phyloP scores from a whole-genome alignment of 92 coral and sea anemone genomes.

The Epizoanthus fatuus region DNA sequence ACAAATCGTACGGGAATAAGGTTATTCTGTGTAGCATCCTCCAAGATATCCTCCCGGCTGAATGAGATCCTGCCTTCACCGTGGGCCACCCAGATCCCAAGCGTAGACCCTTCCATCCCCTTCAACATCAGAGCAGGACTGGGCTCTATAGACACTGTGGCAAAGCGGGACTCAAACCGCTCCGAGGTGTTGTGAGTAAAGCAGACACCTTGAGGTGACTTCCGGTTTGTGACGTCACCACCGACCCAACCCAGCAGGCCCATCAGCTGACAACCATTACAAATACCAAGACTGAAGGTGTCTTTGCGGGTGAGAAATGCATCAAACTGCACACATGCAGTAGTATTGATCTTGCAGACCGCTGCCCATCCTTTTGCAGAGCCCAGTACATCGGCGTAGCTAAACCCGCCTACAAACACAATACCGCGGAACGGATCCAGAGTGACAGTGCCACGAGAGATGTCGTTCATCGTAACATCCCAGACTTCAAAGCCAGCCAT shows the following conservation, averaged over 20 bases:
- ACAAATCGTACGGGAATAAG: conserved; percentile 90
- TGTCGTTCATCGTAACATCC: conserved; percentile 96
- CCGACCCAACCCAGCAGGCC: conserved; percentile 98
- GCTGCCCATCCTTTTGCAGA: conserved; percentile 99
- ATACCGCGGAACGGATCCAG: conserved; percentile 95
- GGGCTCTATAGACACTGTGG: conserved; percentile 87
- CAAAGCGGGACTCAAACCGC: conserved; percentile 95
- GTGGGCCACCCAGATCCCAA: conserved; percentile 98
- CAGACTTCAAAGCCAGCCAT: conserved; percentile 98
- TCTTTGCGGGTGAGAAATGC: conserved; percentile 88
- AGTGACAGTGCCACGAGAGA: conserved; percentile 79
- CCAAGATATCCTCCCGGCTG: conserved; percentile 69
- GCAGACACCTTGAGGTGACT: conserved; percentile 88
- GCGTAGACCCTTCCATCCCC: conserved; percentile 94
- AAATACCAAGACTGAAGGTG: conserved; percentile 98
- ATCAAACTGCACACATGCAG: conserved; percentile 83
- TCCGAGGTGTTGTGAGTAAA: conserved; percentile 97
- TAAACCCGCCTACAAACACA: conserved; percentile 97
- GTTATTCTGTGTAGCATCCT: conserved; percentile 72
- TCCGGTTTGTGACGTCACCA: conserved; percentile 42
- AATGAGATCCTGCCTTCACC: conserved; percentile 93
- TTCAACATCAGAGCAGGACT: conserved; percentile 95
- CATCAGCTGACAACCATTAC: conserved; percentile 99
- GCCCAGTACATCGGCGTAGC: conserved; percentile 98
- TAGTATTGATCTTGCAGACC: conserved; percentile 89